phyloP scores from a whole-genome alignment of 2,113 vertebrate genomes.

The Podilymbus podiceps region DNA sequence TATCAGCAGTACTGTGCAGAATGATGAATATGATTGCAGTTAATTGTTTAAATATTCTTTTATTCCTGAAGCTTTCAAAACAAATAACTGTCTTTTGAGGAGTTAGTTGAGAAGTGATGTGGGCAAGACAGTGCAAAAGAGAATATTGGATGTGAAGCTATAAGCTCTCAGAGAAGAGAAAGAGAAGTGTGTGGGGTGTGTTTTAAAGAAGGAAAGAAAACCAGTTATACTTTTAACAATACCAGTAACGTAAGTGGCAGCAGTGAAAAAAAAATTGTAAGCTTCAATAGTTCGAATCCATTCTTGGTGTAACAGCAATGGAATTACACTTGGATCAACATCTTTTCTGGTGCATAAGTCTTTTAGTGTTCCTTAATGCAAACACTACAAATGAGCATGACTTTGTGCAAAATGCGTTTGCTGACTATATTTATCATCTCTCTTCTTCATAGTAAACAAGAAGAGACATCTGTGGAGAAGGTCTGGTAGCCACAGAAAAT shows the following conservation, averaged over 20 bases:
- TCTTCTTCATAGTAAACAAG: neutral
- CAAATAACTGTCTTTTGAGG: neutral
- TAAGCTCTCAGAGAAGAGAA: neutral
- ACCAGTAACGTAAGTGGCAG: neutral
- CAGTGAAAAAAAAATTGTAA: neutral
- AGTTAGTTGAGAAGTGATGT: neutral
- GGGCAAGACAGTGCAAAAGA: neutral
- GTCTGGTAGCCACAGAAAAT: constrained; percentile 22
- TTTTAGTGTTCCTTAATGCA: neutral
- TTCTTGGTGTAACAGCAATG: neutral
- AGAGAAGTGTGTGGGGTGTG: neutral
- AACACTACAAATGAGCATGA: neutral
- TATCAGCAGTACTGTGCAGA: neutral
- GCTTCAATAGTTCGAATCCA: neutral
- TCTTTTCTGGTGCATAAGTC: neutral
- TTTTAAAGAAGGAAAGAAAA: neutral
- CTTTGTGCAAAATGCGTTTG: constrained; percentile 15
- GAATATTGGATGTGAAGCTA: neutral
- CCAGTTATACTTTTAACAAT: neutral
- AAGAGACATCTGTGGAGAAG: constrained; percentile 6
- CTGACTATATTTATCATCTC: neutral
- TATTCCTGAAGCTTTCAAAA: constrained; percentile 12
- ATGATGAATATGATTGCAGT: neutral
- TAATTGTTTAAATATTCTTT: constrained; percentile 44
- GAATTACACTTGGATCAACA: neutral